Conservation (phyloP, 1,140 invertebrate genomes). For the Subanguina moxae region DNA sequence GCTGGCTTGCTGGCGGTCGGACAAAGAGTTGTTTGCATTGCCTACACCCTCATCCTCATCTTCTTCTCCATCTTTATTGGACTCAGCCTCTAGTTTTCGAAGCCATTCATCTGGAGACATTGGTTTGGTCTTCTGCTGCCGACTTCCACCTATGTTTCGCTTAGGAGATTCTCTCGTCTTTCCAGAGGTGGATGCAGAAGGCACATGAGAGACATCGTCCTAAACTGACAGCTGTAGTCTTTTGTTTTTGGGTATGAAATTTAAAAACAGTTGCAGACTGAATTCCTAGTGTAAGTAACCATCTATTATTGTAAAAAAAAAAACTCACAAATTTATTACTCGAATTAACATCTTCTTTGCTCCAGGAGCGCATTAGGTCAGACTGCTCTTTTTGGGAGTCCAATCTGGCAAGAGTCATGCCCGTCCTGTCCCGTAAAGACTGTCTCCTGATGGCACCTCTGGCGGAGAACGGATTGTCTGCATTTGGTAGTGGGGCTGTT, state of each 20-base stretch:
- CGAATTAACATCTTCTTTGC: constrained; percentile 54
- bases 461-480: constrained; percentile 55
- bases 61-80: constrained; percentile 36
- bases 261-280: too few species aligned
- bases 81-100: constrained; percentile 41
- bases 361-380: constrained; percentile 55
- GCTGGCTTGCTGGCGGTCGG: neutral
- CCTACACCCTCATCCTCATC: constrained; percentile 34
- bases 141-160: constrained; percentile 6
- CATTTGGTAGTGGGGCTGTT: constrained; percentile 15
- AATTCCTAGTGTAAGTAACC: too few species aligned
- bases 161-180: constrained; percentile 23
- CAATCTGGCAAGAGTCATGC: constrained; percentile 51
- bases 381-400: constrained; percentile 53
- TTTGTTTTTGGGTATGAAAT: too few species aligned
- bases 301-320: neutral
- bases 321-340: constrained; percentile 22
- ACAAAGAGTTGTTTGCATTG: neutral
- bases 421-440: constrained; percentile 47
- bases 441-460: constrained; percentile 56
- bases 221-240: neutral
- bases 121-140: constrained; percentile 40
- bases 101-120: constrained; percentile 53
- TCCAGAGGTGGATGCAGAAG: constrained; percentile 7
- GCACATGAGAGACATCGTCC: constrained; percentile 5